Base-by-base conservation (phyloP, 2,113 vertebrate genomes). In the Mustelus asterias region DNA sequence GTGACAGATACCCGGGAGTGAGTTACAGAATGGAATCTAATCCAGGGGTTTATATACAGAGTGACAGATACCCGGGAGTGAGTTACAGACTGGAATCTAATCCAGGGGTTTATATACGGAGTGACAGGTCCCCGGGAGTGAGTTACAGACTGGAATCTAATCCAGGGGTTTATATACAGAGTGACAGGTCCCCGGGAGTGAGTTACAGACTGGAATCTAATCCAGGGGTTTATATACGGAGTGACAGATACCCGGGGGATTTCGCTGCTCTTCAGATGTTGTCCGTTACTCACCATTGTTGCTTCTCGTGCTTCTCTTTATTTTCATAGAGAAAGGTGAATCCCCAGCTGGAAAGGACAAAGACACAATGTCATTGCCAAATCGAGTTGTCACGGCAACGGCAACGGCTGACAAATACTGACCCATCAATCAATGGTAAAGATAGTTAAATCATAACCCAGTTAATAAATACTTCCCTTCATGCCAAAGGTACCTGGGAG, bases 321-420 rank as follows among this genome's bases (percentile, higher is more conserved):
- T 97, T 98, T 95, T 99, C 98, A 0, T 97, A 98, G 58, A 99
- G 96, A 88, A 99, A 98, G 0, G 99, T 99, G 95, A 99, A 97
- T 67, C 98, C 99, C 98, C 98, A 99, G 96, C 99, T 99, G 97
- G 18, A 96, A 96, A 63, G 18, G 96, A 48, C 85, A 18, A 88
- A 8, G 0, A 26, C 10, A 58, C 48, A 72, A n/a, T 1, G 8
- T 83, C 22, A 26, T 18, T 26, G 16, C 16, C 58, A 92, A 14
- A 92, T 65, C 5, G 58, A 63, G 60, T 1, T 1, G 0, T 26
- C 37, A 22, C 20, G 37, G 37, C 14, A 41, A 22, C 20, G 37
- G 37, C 14, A 41, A 83, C 16, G 0, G 0, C 16, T 20, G 80
- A 6, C 83, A 26, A n/a, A 83, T 41, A 37, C 41, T 86, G 41